Conservation (phyloP, 2,888 invertebrate genomes). For the Amorpha juglandis region DNA sequence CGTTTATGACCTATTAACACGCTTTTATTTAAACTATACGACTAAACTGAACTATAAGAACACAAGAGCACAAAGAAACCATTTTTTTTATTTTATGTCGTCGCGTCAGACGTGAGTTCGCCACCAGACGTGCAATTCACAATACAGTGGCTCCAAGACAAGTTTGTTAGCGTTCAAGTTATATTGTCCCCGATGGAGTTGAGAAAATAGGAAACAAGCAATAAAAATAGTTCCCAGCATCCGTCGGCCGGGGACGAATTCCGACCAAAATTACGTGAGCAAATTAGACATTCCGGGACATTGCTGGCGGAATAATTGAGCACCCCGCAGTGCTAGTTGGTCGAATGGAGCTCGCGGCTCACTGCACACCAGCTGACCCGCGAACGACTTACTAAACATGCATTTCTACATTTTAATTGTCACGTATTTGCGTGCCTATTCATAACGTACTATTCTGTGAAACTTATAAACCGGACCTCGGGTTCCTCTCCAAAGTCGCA, state of each 20-base stretch:
- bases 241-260: slow-evolving; percentile 77
- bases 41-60: background rate
- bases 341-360: slow-evolving; percentile 57
- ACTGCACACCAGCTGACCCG: slow-evolving; percentile 37
- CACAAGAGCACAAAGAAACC: slow-evolving; percentile 18
- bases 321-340: slow-evolving; percentile 61
- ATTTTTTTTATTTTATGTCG: slow-evolving; percentile 34
- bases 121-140: slow-evolving; percentile 71
- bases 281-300: slow-evolving; percentile 83
- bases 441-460: background rate
- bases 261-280: slow-evolving; percentile 82
- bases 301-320: slow-evolving; percentile 76
- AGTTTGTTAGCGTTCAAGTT: slow-evolving; percentile 74
- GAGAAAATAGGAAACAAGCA: slow-evolving; percentile 81
- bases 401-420: slow-evolving; percentile 14
- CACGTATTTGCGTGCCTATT: background rate
- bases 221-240: slow-evolving; percentile 81
- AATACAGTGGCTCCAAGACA: slow-evolving; percentile 73
- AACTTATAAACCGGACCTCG: too few relatives aligned
- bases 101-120: slow-evolving; percentile 27
- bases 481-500: too few relatives aligned
- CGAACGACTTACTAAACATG: background rate
- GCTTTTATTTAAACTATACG: background rate
- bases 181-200: slow-evolving; percentile 74
- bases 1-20: too few relatives aligned